phyloP scores from a whole-genome alignment of 1,140 invertebrate species.

The Cryptotermes secundus region DNA sequence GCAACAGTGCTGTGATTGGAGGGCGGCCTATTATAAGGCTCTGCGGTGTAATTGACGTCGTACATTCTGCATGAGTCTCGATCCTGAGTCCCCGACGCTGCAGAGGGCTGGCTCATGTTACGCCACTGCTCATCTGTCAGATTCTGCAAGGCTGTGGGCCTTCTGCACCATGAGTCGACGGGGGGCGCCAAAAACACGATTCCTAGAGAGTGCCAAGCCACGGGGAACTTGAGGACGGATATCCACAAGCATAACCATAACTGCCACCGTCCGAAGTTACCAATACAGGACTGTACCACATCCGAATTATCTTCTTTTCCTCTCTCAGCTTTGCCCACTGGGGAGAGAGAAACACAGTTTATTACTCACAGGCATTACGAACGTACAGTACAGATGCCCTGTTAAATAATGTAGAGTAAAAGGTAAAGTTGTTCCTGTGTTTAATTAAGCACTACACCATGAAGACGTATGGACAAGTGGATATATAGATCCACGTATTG shows the following conservation, averaged over 20 bases:
- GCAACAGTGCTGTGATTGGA: background rate
- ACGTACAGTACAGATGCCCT: too few species aligned
- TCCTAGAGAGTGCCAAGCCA: constrained; percentile 48
- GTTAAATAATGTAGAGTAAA: too few species aligned
- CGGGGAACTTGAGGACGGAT: constrained; percentile 67
- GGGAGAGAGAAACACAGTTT: background rate
- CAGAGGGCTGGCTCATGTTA: constrained; percentile 27
- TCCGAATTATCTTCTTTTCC: constrained; percentile 56
- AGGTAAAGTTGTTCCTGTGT: too few species aligned
- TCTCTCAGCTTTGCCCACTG: background rate
- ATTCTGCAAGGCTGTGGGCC: background rate
- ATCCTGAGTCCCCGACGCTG: background rate
- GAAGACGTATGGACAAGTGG: too few species aligned
- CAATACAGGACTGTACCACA: constrained; percentile 64
- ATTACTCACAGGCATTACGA: too few species aligned
- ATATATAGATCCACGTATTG: too few species aligned
- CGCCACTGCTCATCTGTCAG: constrained; percentile 36
- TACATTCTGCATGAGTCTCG: constrained; percentile 18
- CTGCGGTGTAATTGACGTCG: constrained; percentile 46
- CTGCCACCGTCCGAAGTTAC: constrained; percentile 70
- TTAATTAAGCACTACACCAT: too few species aligned
- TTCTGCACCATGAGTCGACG: constrained; percentile 49
- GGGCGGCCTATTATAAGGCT: constrained; percentile 39
- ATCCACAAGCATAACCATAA: constrained; percentile 62
- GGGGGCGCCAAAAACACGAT: constrained; percentile 66